Conservation (phyloP, 2,797 vertebrate species). For the Nyctibius grandis region DNA sequence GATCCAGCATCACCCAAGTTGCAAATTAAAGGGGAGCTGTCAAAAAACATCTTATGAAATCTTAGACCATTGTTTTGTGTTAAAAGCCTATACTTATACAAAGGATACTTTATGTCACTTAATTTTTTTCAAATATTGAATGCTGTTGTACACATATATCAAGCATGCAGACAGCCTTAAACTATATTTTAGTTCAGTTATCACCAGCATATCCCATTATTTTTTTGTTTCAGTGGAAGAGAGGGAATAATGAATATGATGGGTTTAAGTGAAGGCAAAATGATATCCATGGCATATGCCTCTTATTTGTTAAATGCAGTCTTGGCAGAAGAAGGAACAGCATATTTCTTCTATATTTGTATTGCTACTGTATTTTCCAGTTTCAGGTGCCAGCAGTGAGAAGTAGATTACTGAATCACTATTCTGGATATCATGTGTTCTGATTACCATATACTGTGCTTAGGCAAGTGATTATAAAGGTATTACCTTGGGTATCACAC, state of each 20-base stretch:
- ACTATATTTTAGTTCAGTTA: neutral
- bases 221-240: neutral
- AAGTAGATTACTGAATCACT: neutral
- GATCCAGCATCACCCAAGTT: neutral
- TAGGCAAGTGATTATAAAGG: neutral
- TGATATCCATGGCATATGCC: neutral
- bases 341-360: neutral
- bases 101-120: neutral
- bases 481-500: neutral
- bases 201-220: neutral
- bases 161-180: neutral
- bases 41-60: neutral
- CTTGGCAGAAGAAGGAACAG: neutral
- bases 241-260: neutral
- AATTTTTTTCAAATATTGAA: neutral
- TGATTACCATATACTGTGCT: neutral
- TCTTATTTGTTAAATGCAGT: neutral
- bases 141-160: neutral
- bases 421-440: neutral
- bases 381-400: neutral
- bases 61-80: neutral
- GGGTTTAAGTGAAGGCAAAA: neutral
- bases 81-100: neutral
- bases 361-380: neutral
- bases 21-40: neutral